Conservation (phyloP, 2,888 invertebrate species). For the Thecocarcelia acutangulata region DNA sequence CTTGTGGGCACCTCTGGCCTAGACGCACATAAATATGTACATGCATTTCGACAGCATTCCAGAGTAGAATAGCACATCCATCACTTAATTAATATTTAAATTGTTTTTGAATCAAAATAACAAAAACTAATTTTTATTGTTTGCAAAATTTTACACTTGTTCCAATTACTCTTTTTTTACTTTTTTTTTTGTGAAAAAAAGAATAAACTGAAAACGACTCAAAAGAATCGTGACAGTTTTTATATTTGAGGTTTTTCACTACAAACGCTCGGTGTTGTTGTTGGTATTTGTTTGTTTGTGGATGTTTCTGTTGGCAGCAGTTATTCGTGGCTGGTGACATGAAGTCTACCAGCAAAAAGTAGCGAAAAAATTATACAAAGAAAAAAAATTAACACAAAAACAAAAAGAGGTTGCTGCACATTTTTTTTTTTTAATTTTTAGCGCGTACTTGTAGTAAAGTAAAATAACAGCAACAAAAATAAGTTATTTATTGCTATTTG, state of each 20-base stretch:
- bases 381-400: conserved; percentile 25
- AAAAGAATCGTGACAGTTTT: conserved; percentile 54
- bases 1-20: too few relatives aligned
- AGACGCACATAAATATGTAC: too few relatives aligned
- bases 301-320: conserved; percentile 33
- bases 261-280: neutral
- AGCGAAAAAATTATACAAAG: conserved; percentile 29
- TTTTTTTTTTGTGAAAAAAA: too few relatives aligned
- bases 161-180: neutral
- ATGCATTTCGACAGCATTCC: too few relatives aligned
- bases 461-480: conserved; percentile 14
- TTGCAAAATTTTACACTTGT: neutral
- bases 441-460: conserved; percentile 52
- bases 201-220: neutral
- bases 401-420: conserved; percentile 56
- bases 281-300: conserved; percentile 19
- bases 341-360: conserved; percentile 57
- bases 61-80: neutral
- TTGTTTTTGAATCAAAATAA: neutral
- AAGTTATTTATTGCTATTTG: neutral
- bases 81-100: conserved; percentile 8
- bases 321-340: conserved; percentile 55
- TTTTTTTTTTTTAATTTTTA: conserved; percentile 40
- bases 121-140: neutral
- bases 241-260: conserved; percentile 26